These are phyloP conservation scores for Sebastes kiyomatsui DNA, from an alignment of 2,797 vertebrate genomes.

Conservation along the genomic window DNA sequence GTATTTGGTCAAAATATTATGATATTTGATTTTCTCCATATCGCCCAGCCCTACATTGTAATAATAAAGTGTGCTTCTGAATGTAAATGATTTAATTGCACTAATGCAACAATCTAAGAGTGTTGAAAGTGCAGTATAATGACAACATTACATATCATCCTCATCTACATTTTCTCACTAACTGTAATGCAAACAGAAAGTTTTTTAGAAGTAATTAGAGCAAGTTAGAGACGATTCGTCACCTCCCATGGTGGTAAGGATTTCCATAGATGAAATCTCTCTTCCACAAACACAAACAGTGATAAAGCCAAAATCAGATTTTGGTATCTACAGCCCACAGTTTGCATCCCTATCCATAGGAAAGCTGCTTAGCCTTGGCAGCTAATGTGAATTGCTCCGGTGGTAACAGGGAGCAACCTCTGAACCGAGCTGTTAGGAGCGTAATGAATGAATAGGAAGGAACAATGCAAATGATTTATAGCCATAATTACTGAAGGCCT, in stretches of 20 bases:
- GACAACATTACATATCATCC: background rate
- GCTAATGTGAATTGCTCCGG: conserved; percentile 52
- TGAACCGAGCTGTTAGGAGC: conserved; percentile 39
- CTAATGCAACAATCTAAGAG: background rate
- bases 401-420: conserved; percentile 39
- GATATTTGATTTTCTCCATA: too few species aligned
- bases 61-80: background rate
- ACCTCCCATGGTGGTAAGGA: conserved; percentile 73
- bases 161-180: background rate
- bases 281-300: conserved; percentile 77
- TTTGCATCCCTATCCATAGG: conserved; percentile 73
- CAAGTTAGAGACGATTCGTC: conserved; percentile 72
- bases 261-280: conserved; percentile 79
- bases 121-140: background rate
- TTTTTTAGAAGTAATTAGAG: conserved; percentile 77
- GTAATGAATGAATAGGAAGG: conserved; percentile 34
- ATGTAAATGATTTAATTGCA: background rate
- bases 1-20: rapidly evolving
- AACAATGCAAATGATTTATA: conserved; percentile 55
- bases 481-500: conserved; percentile 28
- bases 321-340: conserved; percentile 80
- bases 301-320: conserved; percentile 83
- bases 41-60: background rate
- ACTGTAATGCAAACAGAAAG: conserved; percentile 61
- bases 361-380: conserved; percentile 81